Base-by-base conservation (phyloP, 37 sponge, comb jelly and placozoan genomes). In the Chondrilla cf. caribensis region DNA sequence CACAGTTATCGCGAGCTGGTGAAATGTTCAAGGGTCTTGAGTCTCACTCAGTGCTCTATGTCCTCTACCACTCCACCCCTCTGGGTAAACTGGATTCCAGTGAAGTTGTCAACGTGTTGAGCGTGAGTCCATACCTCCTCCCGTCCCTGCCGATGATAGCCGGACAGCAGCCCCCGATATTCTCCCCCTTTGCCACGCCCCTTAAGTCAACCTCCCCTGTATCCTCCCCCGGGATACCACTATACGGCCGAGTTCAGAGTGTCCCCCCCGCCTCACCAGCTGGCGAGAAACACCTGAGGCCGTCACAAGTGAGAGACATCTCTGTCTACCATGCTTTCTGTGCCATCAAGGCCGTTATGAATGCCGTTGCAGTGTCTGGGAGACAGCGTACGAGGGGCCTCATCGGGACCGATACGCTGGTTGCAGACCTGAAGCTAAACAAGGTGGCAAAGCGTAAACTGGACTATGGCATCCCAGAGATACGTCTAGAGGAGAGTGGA, bases 1-100 rank as follows among this genome's bases (percentile, higher is more conserved):
- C 36, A 26, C 24, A 22, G 11, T 59, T 42, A 38, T 44, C 77
- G 38, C 47, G 73, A 40, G 93, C 90, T 18, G 85, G 90, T 9
- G 95, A 97, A 40, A 83, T 97, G 84, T 94, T 97, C 79, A 81
- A 92, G 29, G 92, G 95, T 11, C 85, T 97, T 31, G 90, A 97
- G 88, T 82, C 90, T 40, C 97, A 97, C 60, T 97, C 97, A 1
- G 86, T 89, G 8, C 90, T 97, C 54, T 97, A 89, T 70, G 88
- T 94, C 55, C 90, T 97, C 38, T 89, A 97, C 38, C 92, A 91
- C 78, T 89, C 83, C 68, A 97, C 93, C 36, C 86, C 90, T 17
- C 86, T 97, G 33, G 85, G 89, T 26, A 79, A 80, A 24, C 78
- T 94, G 17, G 90, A 92, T 60, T 87, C 92, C 19, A 51, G 79